These are phyloP conservation scores for Lithophane ornitopus DNA, from an alignment of 2,888 invertebrate genomes.

Conservation along the genomic window DNA sequence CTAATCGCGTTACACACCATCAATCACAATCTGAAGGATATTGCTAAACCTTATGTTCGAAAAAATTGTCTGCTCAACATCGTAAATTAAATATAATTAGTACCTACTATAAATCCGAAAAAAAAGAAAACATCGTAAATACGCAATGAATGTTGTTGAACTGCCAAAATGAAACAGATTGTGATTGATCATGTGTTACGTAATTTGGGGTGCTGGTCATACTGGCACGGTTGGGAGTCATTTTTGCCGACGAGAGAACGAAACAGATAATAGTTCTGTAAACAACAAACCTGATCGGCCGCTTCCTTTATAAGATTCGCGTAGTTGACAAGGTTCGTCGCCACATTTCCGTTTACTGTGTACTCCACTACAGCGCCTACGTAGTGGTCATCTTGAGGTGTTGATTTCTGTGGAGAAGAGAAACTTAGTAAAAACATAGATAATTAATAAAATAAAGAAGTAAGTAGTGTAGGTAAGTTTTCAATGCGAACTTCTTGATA, in stretches of 20 bases:
- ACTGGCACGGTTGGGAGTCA: background rate
- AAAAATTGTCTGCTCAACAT: no score
- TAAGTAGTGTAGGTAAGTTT: background rate
- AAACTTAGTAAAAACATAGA: background rate
- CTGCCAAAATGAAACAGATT: no score
- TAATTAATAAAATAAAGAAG: background rate
- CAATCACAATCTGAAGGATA: no score
- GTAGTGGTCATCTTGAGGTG: slow-evolving; percentile 86
- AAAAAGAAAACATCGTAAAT: no score
- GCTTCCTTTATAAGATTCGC: slow-evolving; percentile 82
- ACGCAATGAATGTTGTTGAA: no score
- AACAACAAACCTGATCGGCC: slow-evolving; percentile 78
- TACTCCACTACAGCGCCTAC: slow-evolving; percentile 92
- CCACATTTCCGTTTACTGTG: slow-evolving; percentile 78
- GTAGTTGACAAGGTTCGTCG: slow-evolving; percentile 80
- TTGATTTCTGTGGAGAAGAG: slow-evolving; percentile 80
- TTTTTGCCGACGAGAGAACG: background rate
- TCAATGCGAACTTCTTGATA: background rate
- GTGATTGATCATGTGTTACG: no score
- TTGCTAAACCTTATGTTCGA: no score
- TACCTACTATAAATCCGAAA: no score
- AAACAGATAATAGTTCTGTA: background rate
- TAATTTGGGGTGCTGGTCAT: no score
- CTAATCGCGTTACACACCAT: no score
- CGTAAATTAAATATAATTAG: no score